Conservation (phyloP, 1,140 invertebrate genomes). For the Ips nitidus region DNA sequence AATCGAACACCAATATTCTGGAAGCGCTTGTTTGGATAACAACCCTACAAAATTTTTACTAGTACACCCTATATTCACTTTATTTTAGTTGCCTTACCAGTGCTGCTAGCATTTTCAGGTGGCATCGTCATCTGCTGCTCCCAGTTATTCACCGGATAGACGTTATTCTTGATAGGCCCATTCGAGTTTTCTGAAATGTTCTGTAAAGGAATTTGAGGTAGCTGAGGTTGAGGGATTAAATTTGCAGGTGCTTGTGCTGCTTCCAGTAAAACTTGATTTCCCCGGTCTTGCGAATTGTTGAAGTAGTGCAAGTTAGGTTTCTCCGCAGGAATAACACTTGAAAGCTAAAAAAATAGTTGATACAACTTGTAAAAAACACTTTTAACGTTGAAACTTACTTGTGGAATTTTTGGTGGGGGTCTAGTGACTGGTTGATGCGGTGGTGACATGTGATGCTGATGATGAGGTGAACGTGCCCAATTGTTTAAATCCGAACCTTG, state of each 20-base stretch:
- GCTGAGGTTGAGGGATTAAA: slow-evolving; percentile 7
- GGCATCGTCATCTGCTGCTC: slow-evolving; percentile 10
- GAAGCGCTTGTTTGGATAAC: slow-evolving; percentile 80
- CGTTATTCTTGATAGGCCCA: slow-evolving; percentile 29
- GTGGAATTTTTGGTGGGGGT: slow-evolving; percentile 14
- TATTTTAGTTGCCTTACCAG: background rate
- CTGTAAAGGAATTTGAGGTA: background rate
- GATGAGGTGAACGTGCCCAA: slow-evolving; percentile 13
- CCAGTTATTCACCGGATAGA: slow-evolving; percentile 28
- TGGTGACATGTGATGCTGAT: slow-evolving; percentile 20
- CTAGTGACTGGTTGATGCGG: slow-evolving; percentile 14
- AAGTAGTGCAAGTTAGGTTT: slow-evolving; percentile 24
- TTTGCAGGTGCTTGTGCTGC: slow-evolving; percentile 6
- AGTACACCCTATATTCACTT: background rate
- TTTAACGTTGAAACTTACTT: slow-evolving; percentile 5
- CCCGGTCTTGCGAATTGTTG: slow-evolving; percentile 15
- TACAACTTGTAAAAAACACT: background rate
- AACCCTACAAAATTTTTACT: slow-evolving; percentile 49
- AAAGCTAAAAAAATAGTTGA: slow-evolving; percentile 19
- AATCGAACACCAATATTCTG: slow-evolving; percentile 99
- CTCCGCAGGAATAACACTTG: slow-evolving; percentile 20
- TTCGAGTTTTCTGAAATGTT: slow-evolving; percentile 7
- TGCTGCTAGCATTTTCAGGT: background rate
- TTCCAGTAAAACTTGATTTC: slow-evolving; percentile 23
- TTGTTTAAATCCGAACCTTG: slow-evolving; percentile 17